Evolutionary conservation across 1,140 invertebrate species (phyloP), one percentile per base, ranked within the genome.

Genomic region (Caenorhabditis latens): DNA sequence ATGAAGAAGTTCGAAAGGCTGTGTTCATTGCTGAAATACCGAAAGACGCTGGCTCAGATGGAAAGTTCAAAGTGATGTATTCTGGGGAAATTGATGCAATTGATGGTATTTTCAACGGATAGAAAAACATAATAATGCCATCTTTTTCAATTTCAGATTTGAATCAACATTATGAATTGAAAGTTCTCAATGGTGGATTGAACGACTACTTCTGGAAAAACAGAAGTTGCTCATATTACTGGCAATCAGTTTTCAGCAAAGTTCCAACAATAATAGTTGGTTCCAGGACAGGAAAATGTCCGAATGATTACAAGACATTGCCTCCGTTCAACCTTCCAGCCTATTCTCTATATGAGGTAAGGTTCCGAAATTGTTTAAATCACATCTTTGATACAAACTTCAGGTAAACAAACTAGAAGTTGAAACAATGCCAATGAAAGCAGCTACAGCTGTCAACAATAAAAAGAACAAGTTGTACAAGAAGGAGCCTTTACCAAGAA

Each of bases 51-150:
- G 6, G 14, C 6, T n/a, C 6, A 58, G 19, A 16, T n/a, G 24
- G 11, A 2, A 13, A 5, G 2, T 71, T 4, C 4, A 43, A 46
- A 43, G 65, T 71, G 6, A 14, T 71, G 65, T 71, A 71, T 46
- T 71, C 65, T 19, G 65, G 65, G 8, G 40, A 43, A 43, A 43
- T 71, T 46, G 65, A 43, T 43, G 65, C 65, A 24, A 71, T 71
- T n/a, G 65, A 71, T 63, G 61, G 61, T 63, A 32, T 2, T 1
- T 32, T 32, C 1, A 11, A 19, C 6, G n/a, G 6, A 58, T 58
- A 16, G 1, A 1, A 7, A 19, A 16, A 58, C 7, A 58, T 21
- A 58, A 21, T n/a, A 58, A n/a, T 16, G 19, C 4, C 9, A 1
- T 50, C 48, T 16, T 50, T 9, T 16, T 50, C 8, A 2, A 50